Percentiles rank a stretch among this genome's conserved stretches.
Evolutionary conservation across 2,888 invertebrate species (phyloP).

Genomic region (Empis stercorea): DNA sequence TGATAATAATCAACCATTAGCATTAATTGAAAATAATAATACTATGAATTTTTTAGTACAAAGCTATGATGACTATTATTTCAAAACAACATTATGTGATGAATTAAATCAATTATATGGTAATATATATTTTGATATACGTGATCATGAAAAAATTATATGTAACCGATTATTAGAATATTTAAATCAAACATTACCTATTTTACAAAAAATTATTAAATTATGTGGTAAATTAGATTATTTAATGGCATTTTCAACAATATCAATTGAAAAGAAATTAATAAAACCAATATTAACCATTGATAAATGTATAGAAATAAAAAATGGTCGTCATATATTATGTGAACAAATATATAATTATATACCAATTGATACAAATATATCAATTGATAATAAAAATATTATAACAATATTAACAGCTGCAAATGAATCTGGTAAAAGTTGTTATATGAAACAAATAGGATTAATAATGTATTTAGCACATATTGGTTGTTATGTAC

Average conservation of each 20-base stretch:
- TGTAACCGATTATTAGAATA: slow-evolving; percentile 53
- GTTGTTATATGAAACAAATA: slow-evolving; percentile 76
- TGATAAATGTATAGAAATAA: slow-evolving; percentile 27
- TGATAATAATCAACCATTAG: background rate
- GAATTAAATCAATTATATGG: slow-evolving; percentile 67
- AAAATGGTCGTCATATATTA: slow-evolving; percentile 19
- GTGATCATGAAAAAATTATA: slow-evolving; percentile 66
- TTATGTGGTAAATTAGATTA: slow-evolving; percentile 37
- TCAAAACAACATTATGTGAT: slow-evolving; percentile 33
- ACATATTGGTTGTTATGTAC: slow-evolving; percentile 81
- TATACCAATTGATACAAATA: slow-evolving; percentile 11
- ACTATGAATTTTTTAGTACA: slow-evolving; percentile 19
- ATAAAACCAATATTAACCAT: slow-evolving; percentile 29
- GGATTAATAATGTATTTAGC: slow-evolving; percentile 72
- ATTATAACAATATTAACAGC: slow-evolving; percentile 71
- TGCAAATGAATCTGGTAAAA: slow-evolving; percentile 87
- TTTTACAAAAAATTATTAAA: slow-evolving; percentile 46
- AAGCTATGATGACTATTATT: slow-evolving; percentile 27
- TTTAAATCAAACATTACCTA: slow-evolving; percentile 46
- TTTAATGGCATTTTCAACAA: slow-evolving; percentile 33
- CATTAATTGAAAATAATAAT: slow-evolving; percentile 2
- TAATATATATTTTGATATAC: slow-evolving; percentile 65
- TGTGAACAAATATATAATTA: slow-evolving; percentile 9
- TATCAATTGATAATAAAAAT: slow-evolving; percentile 29
- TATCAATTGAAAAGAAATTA: slow-evolving; percentile 28